Conservation (phyloP, 2,888 invertebrate genomes). For the Gortyna flavago region DNA sequence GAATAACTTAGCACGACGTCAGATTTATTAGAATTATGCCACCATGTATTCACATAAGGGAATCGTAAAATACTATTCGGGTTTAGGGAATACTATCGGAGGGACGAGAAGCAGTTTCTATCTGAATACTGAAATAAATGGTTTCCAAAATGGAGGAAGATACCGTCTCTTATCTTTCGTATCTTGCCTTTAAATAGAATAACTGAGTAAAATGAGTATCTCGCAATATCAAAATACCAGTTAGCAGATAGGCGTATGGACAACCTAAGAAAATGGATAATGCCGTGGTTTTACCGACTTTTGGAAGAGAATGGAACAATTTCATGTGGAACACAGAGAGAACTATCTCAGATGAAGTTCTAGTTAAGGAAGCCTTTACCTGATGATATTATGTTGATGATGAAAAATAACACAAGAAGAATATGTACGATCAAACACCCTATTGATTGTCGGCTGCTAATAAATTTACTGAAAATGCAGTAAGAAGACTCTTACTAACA, state of each 20-base stretch:
- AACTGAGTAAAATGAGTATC: background rate
- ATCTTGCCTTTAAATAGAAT: background rate
- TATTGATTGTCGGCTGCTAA: background rate
- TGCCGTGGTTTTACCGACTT: background rate
- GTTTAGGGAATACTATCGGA: background rate
- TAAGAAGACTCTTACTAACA: background rate
- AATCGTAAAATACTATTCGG: constrained; percentile 1
- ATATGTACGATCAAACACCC: background rate
- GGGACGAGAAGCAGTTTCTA: constrained; percentile 10
- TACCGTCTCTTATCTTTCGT: background rate
- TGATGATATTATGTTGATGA: background rate
- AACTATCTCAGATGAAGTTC: background rate
- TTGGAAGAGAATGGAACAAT: background rate
- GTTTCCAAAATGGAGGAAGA: background rate
- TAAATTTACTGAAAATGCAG: background rate
- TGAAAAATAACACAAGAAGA: background rate
- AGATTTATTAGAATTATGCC: constrained; percentile 11
- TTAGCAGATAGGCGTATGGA: background rate
- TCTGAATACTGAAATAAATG: background rate
- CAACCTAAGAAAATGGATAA: background rate
- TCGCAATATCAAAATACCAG: background rate
- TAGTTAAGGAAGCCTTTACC: background rate
- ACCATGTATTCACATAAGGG: background rate
- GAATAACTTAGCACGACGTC: background rate
- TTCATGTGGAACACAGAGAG: background rate